A percentile compares a stretch with the other conserved stretches of the same genome.
phyloP scores from a whole-genome alignment of 2,797 vertebrate species.

The Sitta carolinensis region DNA sequence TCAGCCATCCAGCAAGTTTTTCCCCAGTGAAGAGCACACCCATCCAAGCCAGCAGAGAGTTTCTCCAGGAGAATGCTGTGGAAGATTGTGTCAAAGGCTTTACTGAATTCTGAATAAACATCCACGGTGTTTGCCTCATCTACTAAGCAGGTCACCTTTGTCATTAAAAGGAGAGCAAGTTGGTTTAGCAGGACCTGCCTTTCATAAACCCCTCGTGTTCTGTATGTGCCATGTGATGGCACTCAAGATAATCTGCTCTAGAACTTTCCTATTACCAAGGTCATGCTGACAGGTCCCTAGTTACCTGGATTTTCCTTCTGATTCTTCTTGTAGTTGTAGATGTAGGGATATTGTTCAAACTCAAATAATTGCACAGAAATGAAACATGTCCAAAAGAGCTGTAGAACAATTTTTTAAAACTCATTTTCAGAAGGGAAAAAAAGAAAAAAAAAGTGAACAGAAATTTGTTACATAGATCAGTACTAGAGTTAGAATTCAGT shows the following conservation, averaged over 20 bases:
- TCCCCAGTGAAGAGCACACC: not conserved
- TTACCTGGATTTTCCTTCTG: not conserved
- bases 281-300: not conserved
- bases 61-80: not conserved
- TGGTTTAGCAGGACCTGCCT: not conserved
- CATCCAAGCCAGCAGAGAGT: not conserved
- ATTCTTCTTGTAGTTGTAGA: not conserved
- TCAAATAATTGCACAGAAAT: not conserved
- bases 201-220: not conserved
- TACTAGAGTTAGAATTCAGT: not conserved
- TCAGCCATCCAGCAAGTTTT: not conserved
- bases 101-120: not conserved
- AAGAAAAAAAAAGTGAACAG: not conserved
- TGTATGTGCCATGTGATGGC: not conserved
- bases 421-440: not conserved
- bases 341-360: not conserved
- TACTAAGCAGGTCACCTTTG: not conserved
- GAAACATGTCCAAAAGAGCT: not conserved
- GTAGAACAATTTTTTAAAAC: rapidly evolving
- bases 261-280: not conserved
- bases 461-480: not conserved
- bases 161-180: not conserved
- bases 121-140: not conserved
- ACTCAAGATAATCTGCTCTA: not conserved
- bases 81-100: not conserved